A percentile compares a stretch with the other conserved stretches of the same genome.
Conservation (phyloP, 2,113 vertebrate genomes). For the Scopus umbretta region DNA sequence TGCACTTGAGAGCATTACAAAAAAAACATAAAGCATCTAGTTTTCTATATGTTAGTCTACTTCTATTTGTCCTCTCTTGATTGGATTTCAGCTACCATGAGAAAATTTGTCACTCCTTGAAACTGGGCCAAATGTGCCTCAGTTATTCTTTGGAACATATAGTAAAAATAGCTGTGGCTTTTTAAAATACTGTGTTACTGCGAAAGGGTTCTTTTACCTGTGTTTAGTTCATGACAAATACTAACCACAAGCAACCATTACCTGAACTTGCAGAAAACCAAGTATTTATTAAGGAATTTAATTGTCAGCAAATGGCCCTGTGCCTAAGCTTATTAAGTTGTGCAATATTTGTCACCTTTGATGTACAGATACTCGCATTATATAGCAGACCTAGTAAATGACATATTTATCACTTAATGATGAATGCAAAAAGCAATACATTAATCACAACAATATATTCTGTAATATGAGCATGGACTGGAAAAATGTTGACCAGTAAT, state of each 20-base stretch:
- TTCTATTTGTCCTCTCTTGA: not conserved
- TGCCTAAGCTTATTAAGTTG: not conserved
- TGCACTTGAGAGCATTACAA: not conserved
- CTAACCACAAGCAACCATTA: not conserved
- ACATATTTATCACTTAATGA: not conserved
- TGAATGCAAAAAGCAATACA: not conserved
- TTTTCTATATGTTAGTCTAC: not conserved
- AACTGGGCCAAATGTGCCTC: not conserved
- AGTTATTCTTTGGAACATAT: not conserved
- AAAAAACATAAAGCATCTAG: not conserved
- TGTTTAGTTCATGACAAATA: not conserved
- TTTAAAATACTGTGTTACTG: not conserved
- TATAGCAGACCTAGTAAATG: not conserved
- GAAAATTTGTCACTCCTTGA: not conserved
- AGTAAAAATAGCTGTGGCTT: not conserved
- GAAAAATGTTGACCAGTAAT: constrained; percentile 1
- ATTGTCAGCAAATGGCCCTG: not conserved
- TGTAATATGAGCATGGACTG: not conserved
- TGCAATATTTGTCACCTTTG: not conserved
- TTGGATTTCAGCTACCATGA: not conserved
- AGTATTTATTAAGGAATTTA: not conserved
- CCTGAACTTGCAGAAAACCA: not conserved
- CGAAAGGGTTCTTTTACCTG: not conserved
- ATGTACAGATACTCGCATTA: not conserved
- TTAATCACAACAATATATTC: not conserved